Percentiles rank a stretch among this genome's conserved stretches.
These are phyloP conservation scores for Todiramphus chloris DNA, from an alignment of 2,113 vertebrate genomes.

Conservation along the genomic window DNA sequence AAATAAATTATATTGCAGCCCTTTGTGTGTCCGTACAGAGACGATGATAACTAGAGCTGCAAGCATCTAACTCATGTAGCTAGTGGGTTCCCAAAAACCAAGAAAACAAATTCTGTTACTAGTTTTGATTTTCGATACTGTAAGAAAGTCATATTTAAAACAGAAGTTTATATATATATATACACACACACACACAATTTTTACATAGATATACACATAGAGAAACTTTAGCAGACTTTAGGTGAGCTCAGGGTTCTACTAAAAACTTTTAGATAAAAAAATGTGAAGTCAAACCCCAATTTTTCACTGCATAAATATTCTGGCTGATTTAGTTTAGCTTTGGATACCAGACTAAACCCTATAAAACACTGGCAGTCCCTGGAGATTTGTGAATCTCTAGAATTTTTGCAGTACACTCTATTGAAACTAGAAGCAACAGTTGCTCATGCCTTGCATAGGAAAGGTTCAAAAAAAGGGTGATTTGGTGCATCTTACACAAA, in stretches of 20 bases:
- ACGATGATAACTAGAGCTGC: background rate
- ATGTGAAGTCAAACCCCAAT: background rate
- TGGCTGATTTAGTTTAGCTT: background rate
- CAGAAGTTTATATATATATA: background rate
- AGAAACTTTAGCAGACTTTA: background rate
- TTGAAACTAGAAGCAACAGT: background rate
- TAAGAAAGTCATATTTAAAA: background rate
- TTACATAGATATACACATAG: accelerated
- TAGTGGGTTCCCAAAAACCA: background rate
- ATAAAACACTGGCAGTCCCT: background rate
- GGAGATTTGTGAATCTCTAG: background rate
- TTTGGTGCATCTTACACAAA: background rate
- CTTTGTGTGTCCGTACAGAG: background rate
- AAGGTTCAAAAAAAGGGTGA: background rate
- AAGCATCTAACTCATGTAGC: background rate
- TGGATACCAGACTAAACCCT: background rate
- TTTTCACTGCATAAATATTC: background rate
- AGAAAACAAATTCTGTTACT: background rate
- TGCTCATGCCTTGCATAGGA: background rate
- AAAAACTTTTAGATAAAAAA: background rate
- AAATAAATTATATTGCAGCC: background rate
- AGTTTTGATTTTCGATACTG: background rate
- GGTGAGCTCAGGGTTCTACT: background rate
- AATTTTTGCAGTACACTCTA: background rate
- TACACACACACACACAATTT: background rate